Evolutionary conservation across 1,140 invertebrate species (phyloP), one percentile per base, ranked within the genome.

Genomic region (Campoletis sonorensis): DNA sequence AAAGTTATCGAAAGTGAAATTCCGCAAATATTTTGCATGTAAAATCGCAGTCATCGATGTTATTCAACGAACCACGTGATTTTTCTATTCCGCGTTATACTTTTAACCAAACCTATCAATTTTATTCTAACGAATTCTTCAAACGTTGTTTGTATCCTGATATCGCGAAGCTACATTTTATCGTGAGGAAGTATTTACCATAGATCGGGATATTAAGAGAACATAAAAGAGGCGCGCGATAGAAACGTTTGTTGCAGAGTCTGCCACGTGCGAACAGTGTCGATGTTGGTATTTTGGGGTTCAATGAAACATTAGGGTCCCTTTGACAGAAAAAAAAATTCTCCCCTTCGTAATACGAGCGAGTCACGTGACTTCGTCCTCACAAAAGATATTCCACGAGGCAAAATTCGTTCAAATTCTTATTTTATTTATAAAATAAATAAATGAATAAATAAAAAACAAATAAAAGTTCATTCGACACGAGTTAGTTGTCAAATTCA

Each of bases 171-270:
- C 76, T 15, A 51, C 10, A 5, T 26, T 40, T 75, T 58, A 73
- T 79, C 70, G 81, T 45, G 81, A 82, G 70, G 81, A 82, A 82
- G 81, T 82, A 82, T 82, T 82, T 79, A 71, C 37, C 71, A 72
- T 72, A 82, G 75, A 73, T 79, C 51, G 77, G 61, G 61, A 82
- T 82, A 82, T 82, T 82, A 82, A 79, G 81, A 75, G 75, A 78
- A 78, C 77, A 82, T 72, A 75, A 82, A 75, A 45, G 77, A 76
- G 21, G 71, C 49, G 71, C 49, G 30, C 49, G n/a, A 64, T 73
- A 81, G 54, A 27, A 81, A 51, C 79, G 33, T 64, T 71, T 70
- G 27, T 18, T 67, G 16, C 26, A 33, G 61, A 71, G 45, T 78
- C n/a, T 16, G 26, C 27, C 26, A 45, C 23, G 30, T 78, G n/a